phyloP scores from a whole-genome alignment of 2,797 vertebrate species.

The Chromobotia macracanthus region DNA sequence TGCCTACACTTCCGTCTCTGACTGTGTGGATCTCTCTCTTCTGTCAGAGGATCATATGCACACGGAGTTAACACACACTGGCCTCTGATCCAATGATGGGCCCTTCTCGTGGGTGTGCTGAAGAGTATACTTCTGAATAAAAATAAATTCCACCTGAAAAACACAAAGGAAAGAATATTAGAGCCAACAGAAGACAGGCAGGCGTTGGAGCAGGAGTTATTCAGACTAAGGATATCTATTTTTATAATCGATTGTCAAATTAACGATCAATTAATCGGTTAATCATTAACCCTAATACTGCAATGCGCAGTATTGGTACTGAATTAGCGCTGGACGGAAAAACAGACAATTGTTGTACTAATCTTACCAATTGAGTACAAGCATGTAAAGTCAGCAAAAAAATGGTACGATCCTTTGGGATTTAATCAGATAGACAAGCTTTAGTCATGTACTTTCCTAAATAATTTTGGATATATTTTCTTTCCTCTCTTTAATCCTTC shows the following conservation, averaged over 20 bases:
- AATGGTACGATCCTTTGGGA: too few relatives aligned
- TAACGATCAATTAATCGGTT: too few relatives aligned
- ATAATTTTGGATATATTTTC: too few relatives aligned
- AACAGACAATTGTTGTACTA: too few relatives aligned
- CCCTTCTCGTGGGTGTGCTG: constrained; percentile 2
- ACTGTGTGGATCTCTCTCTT: constrained; percentile 5
- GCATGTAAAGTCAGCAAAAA: too few relatives aligned
- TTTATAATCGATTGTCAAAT: too few relatives aligned
- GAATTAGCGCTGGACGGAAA: too few relatives aligned
- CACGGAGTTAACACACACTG: neutral
- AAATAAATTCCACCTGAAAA: constrained; percentile 38
- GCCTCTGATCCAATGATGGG: neutral
- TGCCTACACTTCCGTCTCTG: constrained; percentile 33
- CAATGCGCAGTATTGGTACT: too few relatives aligned
- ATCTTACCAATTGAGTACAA: too few relatives aligned
- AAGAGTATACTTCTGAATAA: neutral
- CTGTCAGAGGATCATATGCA: neutral
- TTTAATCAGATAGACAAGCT: too few relatives aligned
- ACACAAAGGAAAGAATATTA: neutral
- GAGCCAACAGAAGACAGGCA: neutral
- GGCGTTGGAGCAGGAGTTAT: neutral
- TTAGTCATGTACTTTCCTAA: too few relatives aligned
- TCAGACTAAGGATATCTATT: neutral
- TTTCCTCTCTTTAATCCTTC: neutral
- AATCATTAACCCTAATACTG: too few relatives aligned